Conservation (phyloP, 1,140 invertebrate genomes). For the Drosophila santomea region DNA sequence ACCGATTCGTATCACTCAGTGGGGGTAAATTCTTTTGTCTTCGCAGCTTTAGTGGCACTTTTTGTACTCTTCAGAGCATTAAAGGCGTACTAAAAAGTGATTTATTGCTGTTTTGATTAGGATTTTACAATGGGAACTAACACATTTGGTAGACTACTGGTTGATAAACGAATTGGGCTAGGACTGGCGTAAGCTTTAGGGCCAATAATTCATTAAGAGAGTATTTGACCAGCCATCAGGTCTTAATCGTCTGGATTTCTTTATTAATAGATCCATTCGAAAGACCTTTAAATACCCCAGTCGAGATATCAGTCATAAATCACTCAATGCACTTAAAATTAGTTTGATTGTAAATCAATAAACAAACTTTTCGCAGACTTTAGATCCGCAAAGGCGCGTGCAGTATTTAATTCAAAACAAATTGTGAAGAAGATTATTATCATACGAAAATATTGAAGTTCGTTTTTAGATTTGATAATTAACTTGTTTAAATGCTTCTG, state of each 20-base stretch:
- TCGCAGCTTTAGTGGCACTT: background rate
- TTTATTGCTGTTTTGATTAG: slow-evolving; percentile 27
- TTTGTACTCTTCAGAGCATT: slow-evolving; percentile 9
- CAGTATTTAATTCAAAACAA: slow-evolving; percentile 8
- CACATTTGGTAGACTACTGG: background rate
- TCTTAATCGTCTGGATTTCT: background rate
- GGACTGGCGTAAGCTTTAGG: background rate
- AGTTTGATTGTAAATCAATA: slow-evolving; percentile 44
- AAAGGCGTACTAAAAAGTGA: background rate
- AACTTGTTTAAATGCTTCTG: background rate
- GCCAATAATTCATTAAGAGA: slow-evolving; percentile 13
- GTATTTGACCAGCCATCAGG: slow-evolving; percentile 22
- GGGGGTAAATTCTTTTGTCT: slow-evolving; percentile 24
- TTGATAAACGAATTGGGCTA: background rate
- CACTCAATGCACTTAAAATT: slow-evolving; percentile 27
- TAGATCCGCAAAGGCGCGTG: slow-evolving; percentile 21
- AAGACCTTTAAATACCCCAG: slow-evolving; percentile 40
- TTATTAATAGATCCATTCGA: slow-evolving; percentile 13
- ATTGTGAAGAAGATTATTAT: background rate
- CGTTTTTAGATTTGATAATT: background rate
- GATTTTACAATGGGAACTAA: slow-evolving; percentile 7
- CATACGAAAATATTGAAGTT: background rate
- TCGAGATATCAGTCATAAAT: slow-evolving; percentile 29
- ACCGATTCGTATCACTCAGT: slow-evolving; percentile 36
- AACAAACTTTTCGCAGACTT: slow-evolving; percentile 19